Evolutionary conservation across 1,140 invertebrate genomes (phyloP).

Genomic region (Ctenoplectra terminalis): DNA sequence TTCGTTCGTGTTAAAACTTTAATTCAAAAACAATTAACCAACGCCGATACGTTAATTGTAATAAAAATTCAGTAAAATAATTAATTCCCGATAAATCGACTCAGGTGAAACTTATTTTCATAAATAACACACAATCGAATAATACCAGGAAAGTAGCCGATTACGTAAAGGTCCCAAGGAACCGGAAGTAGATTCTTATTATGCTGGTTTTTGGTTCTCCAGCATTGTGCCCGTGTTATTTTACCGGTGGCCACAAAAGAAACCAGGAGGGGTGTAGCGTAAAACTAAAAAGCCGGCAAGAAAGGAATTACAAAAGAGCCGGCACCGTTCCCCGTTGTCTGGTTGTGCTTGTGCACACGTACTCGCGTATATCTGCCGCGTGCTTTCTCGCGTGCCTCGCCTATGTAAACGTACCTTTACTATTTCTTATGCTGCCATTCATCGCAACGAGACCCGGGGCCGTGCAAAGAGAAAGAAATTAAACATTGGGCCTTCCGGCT

Average conservation of each 20-base stretch:
- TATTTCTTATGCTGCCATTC: constrained; percentile 66
- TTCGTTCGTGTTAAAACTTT: no score
- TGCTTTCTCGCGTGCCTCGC: constrained; percentile 10
- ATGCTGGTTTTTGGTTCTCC: constrained; percentile 20
- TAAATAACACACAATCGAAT: no score
- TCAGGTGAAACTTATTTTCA: no score
- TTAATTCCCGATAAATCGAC: no score
- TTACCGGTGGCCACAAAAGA: constrained; percentile 42
- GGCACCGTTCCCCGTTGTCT: constrained; percentile 14
- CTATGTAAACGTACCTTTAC: constrained; percentile 49
- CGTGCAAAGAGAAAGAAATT: constrained; percentile 65
- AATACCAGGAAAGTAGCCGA: not conserved
- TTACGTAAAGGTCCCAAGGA: not conserved
- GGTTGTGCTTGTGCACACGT: no score
- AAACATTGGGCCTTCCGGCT: constrained; percentile 67
- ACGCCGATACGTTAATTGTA: no score
- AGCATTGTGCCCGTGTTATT: constrained; percentile 44
- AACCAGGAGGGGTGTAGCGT: constrained; percentile 11
- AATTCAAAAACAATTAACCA: no score
- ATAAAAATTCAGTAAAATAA: no score
- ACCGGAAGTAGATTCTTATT: not conserved
- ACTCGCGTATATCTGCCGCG: not conserved
- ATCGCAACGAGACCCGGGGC: constrained; percentile 43
- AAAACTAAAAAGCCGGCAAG: constrained; percentile 59
- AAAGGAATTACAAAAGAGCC: constrained; percentile 56